These are phyloP conservation scores for Brachylomia viminalis DNA, from an alignment of 2,888 invertebrate species.

Conservation along the genomic window DNA sequence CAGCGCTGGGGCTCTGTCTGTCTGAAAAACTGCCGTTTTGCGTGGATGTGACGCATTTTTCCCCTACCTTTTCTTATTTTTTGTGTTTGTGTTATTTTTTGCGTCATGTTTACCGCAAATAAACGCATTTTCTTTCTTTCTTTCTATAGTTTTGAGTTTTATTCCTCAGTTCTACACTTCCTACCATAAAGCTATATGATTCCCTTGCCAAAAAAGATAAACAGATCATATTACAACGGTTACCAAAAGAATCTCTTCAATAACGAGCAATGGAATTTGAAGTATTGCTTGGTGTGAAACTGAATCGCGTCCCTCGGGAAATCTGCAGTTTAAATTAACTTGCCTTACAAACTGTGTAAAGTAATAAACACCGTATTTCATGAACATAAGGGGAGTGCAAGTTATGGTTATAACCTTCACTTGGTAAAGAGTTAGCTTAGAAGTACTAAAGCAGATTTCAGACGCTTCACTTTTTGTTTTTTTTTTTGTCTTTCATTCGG, in stretches of 20 bases:
- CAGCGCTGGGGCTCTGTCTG: no score
- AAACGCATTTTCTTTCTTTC: no score
- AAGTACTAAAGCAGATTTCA: not conserved
- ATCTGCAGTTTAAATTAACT: slow-evolving; percentile 59
- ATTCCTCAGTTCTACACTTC: not conserved
- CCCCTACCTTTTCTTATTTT: no score
- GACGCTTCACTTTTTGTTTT: not conserved
- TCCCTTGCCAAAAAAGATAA: not conserved
- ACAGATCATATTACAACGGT: slow-evolving; percentile 9
- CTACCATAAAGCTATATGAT: not conserved
- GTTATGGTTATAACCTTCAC: not conserved
- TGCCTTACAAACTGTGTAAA: slow-evolving; percentile 27
- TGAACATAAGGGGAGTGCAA: slow-evolving; percentile 3
- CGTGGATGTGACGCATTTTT: no score
- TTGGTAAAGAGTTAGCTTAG: not conserved
- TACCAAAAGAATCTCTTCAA: slow-evolving; percentile 22
- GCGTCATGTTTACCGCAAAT: no score
- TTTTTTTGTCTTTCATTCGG: not conserved
- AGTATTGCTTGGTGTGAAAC: slow-evolving; percentile 39
- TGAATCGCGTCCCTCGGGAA: slow-evolving; percentile 54
- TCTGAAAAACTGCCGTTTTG: no score
- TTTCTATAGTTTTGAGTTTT: not conserved
- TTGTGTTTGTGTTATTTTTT: no score
- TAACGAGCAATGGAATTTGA: slow-evolving; percentile 42
- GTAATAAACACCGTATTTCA: slow-evolving; percentile 47